Conservation (phyloP, 1,140 invertebrate genomes). For the Ganaspis sp. region DNA sequence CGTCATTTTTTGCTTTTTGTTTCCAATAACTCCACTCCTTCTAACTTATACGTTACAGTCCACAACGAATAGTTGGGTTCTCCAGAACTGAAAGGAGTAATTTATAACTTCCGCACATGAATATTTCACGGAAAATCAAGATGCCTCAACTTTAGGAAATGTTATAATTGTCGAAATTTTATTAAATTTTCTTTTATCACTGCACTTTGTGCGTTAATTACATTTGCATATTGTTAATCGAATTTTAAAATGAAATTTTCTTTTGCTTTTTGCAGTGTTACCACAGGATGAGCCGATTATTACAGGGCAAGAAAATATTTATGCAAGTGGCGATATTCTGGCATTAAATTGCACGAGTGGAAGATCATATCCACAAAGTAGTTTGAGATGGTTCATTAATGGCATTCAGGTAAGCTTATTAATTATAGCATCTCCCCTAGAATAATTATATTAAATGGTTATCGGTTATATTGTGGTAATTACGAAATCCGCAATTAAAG, state of each 20-base stretch:
- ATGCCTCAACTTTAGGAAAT: neutral
- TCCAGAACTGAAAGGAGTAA: neutral
- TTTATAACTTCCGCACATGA: slow-evolving; percentile 12
- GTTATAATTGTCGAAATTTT: neutral
- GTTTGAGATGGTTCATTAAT: slow-evolving; percentile 89
- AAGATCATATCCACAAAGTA: slow-evolving; percentile 86
- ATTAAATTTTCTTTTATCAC: neutral
- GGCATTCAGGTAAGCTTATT: slow-evolving; percentile 82
- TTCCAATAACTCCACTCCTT: neutral
- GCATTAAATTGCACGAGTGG: slow-evolving; percentile 90
- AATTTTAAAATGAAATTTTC: neutral
- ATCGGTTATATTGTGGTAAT: too few relatives aligned
- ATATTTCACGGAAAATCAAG: slow-evolving; percentile 18
- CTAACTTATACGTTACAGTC: neutral
- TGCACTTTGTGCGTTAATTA: too few relatives aligned
- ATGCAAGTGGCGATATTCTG: slow-evolving; percentile 87
- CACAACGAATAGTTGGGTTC: neutral
- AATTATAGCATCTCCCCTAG: neutral
- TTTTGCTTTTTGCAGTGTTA: slow-evolving; percentile 79
- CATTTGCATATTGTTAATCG: neutral
- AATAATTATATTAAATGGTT: neutral
- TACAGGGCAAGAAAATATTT: slow-evolving; percentile 85
- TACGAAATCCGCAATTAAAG: too few relatives aligned
- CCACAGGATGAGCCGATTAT: slow-evolving; percentile 87
- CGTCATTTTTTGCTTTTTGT: neutral